These are phyloP conservation scores for Colletes gigas DNA, from an alignment of 1,140 invertebrate species.

Conservation along the genomic window DNA sequence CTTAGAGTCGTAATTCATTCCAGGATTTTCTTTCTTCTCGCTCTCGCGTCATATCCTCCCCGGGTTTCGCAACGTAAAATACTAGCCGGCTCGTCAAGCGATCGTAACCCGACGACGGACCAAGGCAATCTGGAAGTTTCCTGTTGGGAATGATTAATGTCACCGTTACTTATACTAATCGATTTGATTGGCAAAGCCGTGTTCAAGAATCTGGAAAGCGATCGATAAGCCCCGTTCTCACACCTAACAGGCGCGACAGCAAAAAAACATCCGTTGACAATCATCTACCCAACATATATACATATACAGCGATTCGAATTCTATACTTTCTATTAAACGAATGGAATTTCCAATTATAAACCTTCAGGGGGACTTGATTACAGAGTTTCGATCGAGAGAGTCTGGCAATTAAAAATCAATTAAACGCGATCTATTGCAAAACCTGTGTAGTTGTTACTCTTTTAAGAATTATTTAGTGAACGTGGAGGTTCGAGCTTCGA, in stretches of 20 bases:
- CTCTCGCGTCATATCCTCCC: neutral
- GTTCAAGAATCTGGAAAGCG: neutral
- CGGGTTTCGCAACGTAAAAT: neutral
- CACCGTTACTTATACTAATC: neutral
- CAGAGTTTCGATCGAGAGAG: too few species aligned
- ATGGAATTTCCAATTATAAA: too few species aligned
- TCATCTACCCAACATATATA: too few species aligned
- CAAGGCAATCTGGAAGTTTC: slow-evolving; percentile 10
- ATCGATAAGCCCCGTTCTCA: neutral
- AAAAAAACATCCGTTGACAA: neutral
- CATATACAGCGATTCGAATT: too few species aligned
- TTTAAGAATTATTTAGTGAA: too few species aligned
- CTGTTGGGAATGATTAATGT: slow-evolving; percentile 6
- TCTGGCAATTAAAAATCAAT: too few species aligned
- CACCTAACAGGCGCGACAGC: neutral
- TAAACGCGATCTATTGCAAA: too few species aligned
- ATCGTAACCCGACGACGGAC: neutral
- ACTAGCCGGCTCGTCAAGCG: neutral
- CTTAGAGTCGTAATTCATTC: neutral
- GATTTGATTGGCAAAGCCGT: neutral
- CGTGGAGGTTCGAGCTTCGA: too few species aligned
- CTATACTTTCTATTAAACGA: too few species aligned
- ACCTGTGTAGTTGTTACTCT: too few species aligned
- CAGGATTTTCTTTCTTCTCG: neutral
- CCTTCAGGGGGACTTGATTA: too few species aligned